Evolutionary conservation across 2,888 invertebrate species (phyloP).

Genomic region (Eremobia ochroleuca): DNA sequence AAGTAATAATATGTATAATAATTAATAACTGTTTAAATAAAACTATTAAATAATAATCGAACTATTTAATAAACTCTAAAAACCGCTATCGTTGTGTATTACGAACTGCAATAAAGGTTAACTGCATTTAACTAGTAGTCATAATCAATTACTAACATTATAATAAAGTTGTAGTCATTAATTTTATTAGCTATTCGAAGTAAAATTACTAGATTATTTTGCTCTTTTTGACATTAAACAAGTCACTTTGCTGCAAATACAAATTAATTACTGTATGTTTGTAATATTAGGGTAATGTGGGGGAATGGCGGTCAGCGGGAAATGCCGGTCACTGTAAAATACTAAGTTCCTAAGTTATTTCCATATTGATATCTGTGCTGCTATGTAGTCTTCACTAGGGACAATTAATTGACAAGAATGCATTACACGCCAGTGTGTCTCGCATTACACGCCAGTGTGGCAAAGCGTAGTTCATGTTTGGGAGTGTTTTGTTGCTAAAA

Average conservation of each 20-base stretch:
- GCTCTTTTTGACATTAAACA: neutral
- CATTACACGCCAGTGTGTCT: too few species aligned
- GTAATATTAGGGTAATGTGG: too few species aligned
- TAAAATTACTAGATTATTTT: conserved; percentile 21
- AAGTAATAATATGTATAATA: neutral
- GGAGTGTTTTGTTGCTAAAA: too few species aligned
- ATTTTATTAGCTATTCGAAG: neutral
- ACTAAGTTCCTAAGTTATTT: too few species aligned
- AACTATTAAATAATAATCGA: neutral
- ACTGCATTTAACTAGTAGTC: conserved; percentile 12
- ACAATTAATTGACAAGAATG: too few species aligned
- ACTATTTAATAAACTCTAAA: conserved; percentile 5
- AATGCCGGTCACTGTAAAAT: too few species aligned
- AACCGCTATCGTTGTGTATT: neutral
- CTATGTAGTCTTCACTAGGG: too few species aligned
- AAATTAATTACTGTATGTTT: conserved; percentile 5
- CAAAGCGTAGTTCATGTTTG: too few species aligned
- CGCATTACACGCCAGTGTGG: too few species aligned
- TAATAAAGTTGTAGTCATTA: conserved; percentile 10
- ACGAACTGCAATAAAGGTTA: neutral
- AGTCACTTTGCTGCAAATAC: neutral
- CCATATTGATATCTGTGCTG: too few species aligned
- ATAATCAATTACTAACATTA: conserved; percentile 2
- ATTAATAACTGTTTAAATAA: neutral
- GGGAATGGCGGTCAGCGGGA: too few species aligned